A percentile compares a stretch with the other conserved stretches of the same genome.
Evolutionary conservation across 2,113 vertebrate species (phyloP).

Genomic region (Balaenoptera acutorostrata): DNA sequence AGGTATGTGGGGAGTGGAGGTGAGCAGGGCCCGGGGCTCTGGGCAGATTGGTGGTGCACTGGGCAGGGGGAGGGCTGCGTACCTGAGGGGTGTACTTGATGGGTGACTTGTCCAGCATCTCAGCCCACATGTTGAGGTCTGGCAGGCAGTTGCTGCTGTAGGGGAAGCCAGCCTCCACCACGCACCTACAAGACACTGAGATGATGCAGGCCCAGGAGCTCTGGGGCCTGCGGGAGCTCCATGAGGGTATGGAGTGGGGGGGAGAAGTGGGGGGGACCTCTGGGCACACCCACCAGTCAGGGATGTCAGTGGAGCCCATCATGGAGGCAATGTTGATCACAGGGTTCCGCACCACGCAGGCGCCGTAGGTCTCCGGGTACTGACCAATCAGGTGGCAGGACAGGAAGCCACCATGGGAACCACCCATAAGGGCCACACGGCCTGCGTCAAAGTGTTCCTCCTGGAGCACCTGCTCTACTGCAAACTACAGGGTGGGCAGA

Average conservation of each 20-base stretch:
- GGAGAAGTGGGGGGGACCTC: not conserved
- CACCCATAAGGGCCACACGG: slow-evolving; percentile 87
- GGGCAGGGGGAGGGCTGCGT: not conserved
- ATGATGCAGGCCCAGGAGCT: not conserved
- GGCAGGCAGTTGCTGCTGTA: slow-evolving; percentile 81
- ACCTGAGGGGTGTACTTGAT: slow-evolving; percentile 86
- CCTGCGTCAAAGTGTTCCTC: slow-evolving; percentile 78
- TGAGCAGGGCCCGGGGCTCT: not conserved
- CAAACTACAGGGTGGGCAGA: slow-evolving; percentile 80
- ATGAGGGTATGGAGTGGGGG: accelerated
- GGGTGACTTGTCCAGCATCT: slow-evolving; percentile 92
- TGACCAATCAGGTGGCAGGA: slow-evolving; percentile 95
- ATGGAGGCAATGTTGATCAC: slow-evolving; percentile 94
- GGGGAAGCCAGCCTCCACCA: slow-evolving; percentile 86
- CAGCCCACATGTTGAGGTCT: slow-evolving; percentile 82
- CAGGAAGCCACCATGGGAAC: slow-evolving; percentile 95
- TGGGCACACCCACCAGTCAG: slow-evolving; percentile 89
- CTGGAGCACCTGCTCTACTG: slow-evolving; percentile 88
- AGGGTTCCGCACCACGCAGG: slow-evolving; percentile 90
- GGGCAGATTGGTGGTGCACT: not conserved
- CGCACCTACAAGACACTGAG: slow-evolving; percentile 83
- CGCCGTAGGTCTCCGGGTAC: slow-evolving; percentile 90
- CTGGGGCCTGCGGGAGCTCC: not conserved
- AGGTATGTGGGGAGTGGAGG: not conserved
- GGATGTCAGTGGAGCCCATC: slow-evolving; percentile 92